Evolutionary conservation across 2,797 vertebrate genomes (phyloP).

Genomic region (Scleropages formosus): DNA sequence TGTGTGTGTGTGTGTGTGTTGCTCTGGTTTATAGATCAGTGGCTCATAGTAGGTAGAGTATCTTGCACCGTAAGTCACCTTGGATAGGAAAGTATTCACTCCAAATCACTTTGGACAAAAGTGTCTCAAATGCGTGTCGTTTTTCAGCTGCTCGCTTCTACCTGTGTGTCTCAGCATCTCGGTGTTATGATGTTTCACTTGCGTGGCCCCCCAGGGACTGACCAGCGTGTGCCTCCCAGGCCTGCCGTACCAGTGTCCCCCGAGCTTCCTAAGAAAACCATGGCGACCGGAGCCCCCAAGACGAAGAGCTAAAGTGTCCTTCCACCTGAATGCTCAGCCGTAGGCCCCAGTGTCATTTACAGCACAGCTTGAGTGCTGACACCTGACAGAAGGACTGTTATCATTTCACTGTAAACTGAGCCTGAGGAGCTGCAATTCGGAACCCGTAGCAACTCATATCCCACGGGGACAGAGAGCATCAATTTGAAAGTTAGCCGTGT

Average conservation of each 20-base stretch:
- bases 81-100: too few species aligned
- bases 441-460: constrained; percentile 51
- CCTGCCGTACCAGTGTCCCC: neutral
- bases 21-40: too few species aligned
- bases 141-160: too few species aligned
- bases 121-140: too few species aligned
- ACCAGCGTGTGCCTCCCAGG: neutral
- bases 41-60: too few species aligned
- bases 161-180: too few species aligned
- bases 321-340: neutral
- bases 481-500: constrained; percentile 58
- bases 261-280: neutral
- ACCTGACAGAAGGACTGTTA: constrained; percentile 45
- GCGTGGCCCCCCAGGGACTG: neutral
- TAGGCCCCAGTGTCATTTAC: constrained; percentile 14
- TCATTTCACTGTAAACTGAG: constrained; percentile 35
- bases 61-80: too few species aligned
- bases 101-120: too few species aligned
- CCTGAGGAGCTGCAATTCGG: constrained; percentile 39
- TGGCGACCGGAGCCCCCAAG: neutral
- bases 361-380: constrained; percentile 24
- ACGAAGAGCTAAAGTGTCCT: neutral
- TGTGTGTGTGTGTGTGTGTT: too few species aligned
- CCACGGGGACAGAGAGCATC: constrained; percentile 49
- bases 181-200: neutral